A percentile compares a stretch with the other conserved stretches of the same genome.
Conservation (phyloP, 64 coral and sea anemone species). For the Cladopsammia gracilis region DNA sequence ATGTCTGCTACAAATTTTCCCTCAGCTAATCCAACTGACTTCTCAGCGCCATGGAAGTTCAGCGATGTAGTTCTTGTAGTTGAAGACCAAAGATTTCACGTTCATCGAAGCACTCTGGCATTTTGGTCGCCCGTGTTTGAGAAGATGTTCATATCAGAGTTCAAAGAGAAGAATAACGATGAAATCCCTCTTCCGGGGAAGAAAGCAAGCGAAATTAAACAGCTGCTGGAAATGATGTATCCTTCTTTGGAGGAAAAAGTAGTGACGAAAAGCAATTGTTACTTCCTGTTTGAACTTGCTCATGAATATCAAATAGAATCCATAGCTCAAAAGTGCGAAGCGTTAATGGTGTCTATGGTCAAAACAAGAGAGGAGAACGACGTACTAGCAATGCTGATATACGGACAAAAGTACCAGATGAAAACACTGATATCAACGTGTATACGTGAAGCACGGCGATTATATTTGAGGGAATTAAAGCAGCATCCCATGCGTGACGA, state of each 20-base stretch:
- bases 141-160: constrained; percentile 47
- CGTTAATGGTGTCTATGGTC: background rate
- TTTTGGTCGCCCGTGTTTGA: constrained; percentile 74
- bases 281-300: constrained; percentile 60
- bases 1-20: background rate
- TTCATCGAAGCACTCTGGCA: constrained; percentile 51
- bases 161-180: constrained; percentile 4
- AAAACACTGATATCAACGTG: background rate
- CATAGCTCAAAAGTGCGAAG: constrained; percentile 47
- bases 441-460: background rate
- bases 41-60: constrained; percentile 54
- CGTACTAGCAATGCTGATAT: background rate
- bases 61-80: constrained; percentile 58
- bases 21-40: constrained; percentile 24
- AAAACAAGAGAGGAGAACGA: background rate
- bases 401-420: background rate
- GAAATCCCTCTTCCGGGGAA: constrained; percentile 59
- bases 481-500: background rate
- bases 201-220: constrained; percentile 58
- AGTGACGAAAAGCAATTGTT: constrained; percentile 41
- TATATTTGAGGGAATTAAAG: background rate
- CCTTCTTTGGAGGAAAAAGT: constrained; percentile 20
- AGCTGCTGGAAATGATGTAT: constrained; percentile 62
- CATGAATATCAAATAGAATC: constrained; percentile 70
- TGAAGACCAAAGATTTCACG: constrained; percentile 47